phyloP scores from a whole-genome alignment of 2,888 invertebrate genomes.

The Plusia festucae region DNA sequence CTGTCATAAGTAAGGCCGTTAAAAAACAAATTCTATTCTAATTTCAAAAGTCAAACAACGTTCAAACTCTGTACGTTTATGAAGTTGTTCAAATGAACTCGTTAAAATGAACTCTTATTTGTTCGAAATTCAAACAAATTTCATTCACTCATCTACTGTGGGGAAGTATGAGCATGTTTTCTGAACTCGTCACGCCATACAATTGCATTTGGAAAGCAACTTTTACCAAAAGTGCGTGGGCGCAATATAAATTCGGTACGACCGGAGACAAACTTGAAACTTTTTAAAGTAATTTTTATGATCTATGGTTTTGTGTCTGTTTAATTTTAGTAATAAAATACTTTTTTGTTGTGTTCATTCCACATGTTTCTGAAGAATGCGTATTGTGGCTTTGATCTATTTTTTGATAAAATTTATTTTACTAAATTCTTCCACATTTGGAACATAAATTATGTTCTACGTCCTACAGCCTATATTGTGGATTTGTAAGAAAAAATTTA shows the following conservation, averaged over 20 bases:
- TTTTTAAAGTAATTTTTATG: constrained; percentile 75
- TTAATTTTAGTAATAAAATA: constrained; percentile 62
- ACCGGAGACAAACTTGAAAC: constrained; percentile 68
- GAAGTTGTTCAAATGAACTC: background rate
- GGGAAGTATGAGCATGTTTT: constrained; percentile 62
- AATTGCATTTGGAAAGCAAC: constrained; percentile 83
- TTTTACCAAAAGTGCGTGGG: constrained; percentile 81
- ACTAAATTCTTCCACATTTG: constrained; percentile 4
- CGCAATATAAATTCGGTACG: constrained; percentile 75
- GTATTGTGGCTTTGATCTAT: constrained; percentile 19
- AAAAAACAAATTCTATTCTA: background rate
- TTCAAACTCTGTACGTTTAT: background rate
- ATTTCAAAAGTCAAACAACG: background rate
- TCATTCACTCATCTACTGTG: constrained; percentile 26
- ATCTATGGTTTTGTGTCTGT: constrained; percentile 70
- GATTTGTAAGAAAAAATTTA: background rate
- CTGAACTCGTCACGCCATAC: constrained; percentile 74
- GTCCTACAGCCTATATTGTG: background rate
- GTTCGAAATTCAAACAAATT: constrained; percentile 24
- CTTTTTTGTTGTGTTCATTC: constrained; percentile 37
- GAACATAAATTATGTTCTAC: background rate
- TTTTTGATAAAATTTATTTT: constrained; percentile 23
- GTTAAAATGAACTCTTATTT: background rate
- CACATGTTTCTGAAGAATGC: constrained; percentile 53
- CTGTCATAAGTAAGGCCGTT: background rate